Evolutionary conservation across 2,113 vertebrate species (phyloP).

Genomic region (Alouatta palliata): DNA sequence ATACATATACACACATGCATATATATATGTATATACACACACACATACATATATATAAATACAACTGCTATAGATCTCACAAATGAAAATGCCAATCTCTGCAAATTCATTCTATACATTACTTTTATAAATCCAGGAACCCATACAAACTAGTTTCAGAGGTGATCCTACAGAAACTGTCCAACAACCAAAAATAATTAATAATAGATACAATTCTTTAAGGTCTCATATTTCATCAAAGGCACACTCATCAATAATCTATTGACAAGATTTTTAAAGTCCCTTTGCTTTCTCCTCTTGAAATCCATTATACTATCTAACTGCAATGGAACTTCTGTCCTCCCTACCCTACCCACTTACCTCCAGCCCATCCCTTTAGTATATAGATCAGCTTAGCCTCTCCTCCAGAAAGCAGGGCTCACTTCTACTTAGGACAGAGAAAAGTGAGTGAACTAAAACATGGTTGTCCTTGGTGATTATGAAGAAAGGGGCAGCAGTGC

Average conservation of each 20-base stretch:
- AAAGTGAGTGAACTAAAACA: not conserved
- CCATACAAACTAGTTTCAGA: not conserved
- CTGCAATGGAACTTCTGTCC: not conserved
- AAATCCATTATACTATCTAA: not conserved
- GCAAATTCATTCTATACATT: not conserved
- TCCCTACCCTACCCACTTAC: not conserved
- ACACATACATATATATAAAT: not conserved
- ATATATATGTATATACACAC: not conserved
- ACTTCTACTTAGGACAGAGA: not conserved
- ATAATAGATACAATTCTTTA: constrained; percentile 31
- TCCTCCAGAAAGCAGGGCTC: not conserved
- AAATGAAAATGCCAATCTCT: not conserved
- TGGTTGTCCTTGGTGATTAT: not conserved
- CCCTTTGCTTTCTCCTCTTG: not conserved
- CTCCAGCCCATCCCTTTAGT: too few relatives aligned
- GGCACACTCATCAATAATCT: not conserved
- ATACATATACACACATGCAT: not conserved
- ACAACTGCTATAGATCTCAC: not conserved
- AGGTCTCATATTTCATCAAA: not conserved
- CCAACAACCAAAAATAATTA: not conserved
- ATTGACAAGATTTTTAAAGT: not conserved
- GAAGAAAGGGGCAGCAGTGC: not conserved
- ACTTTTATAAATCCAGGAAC: not conserved
- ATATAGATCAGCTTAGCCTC: not conserved
- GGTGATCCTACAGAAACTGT: too few relatives aligned